phyloP scores from a whole-genome alignment of 2,888 invertebrate genomes.

The Nowickia ferox region DNA sequence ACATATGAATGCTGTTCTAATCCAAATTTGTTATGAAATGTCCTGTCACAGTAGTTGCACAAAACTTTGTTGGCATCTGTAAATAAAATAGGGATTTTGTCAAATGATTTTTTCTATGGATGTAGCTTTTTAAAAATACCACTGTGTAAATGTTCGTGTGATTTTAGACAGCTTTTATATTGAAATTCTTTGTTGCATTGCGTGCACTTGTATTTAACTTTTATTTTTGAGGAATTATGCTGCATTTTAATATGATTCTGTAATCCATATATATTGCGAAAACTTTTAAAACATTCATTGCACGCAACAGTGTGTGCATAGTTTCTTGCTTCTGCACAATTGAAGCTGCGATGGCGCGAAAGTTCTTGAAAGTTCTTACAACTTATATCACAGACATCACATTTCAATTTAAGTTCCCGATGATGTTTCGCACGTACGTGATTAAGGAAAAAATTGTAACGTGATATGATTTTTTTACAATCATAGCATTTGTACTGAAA shows the following conservation, averaged over 20 bases:
- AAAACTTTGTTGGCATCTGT: conserved; percentile 78
- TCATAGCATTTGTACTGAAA: conserved; percentile 75
- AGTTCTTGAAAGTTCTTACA: conserved; percentile 67
- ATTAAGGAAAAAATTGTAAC: conserved; percentile 77
- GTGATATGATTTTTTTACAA: conserved; percentile 75
- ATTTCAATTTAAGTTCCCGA: conserved; percentile 72
- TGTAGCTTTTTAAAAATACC: conserved; percentile 68
- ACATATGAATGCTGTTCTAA: conserved; percentile 84
- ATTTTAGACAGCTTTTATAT: conserved; percentile 57
- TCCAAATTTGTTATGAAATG: conserved; percentile 84
- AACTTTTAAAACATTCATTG: conserved; percentile 75
- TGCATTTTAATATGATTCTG: conserved; percentile 75
- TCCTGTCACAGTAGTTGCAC: conserved; percentile 84
- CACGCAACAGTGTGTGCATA: conserved; percentile 72
- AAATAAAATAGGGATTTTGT: not conserved
- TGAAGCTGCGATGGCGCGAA: conserved; percentile 72
- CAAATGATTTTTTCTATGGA: not conserved
- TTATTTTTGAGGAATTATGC: conserved; percentile 58
- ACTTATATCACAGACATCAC: conserved; percentile 75
- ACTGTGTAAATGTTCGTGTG: conserved; percentile 76
- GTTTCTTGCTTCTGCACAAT: conserved; percentile 45
- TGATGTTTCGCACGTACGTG: conserved; percentile 77
- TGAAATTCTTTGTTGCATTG: conserved; percentile 68
- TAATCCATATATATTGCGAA: conserved; percentile 71
- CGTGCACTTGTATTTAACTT: conserved; percentile 60